Base-by-base conservation (phyloP, 2,113 vertebrate species). In the Tauraco erythrolophus region DNA sequence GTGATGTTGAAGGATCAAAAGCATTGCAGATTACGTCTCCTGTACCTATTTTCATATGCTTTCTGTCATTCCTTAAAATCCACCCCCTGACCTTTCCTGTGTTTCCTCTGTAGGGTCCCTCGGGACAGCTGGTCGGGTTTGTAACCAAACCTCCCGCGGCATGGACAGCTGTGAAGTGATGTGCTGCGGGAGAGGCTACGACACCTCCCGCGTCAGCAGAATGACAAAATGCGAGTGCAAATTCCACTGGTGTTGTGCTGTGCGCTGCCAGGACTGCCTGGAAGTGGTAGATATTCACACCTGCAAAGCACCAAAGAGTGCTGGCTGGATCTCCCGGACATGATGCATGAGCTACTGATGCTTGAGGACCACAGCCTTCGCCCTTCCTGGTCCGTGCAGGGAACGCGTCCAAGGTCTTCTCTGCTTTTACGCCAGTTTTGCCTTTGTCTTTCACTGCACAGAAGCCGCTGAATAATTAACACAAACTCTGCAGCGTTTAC, bases 161-260 rank as follows among this genome's bases (percentile, higher is more conserved):
- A 98, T 98, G 93, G 99, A 99, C 97, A 98, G 99, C 98, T 99
- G 99, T 2, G 99, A 99, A 75, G 99, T 99, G 92, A 99, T 99
- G 99, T 99, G 99, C 98, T 99, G 99, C 1, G 99, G 99, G 24
- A 98, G 99, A 19, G 99, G 99, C 84, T 99, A 99, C 4, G 99
- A 99, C 98, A 99, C 99, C 10, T 98, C 99, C 19, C 98, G 98
- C 0, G 91, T 99, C 92, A 99, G 98, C 92, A 98, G 98, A 56
- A 99, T 99, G 97, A 98, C 98, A 18, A 99, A 99, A 83, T 99
- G 99, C 0, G 99, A 99, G 98, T 99, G 99, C 96, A 99, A 99
- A 84, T 99, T 99, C 98, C 99, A 99, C 95, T 99, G 99, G 99
- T 99, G 99, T 58, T 99, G 99, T 22, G 98, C 99, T 0, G 99